phyloP scores from a whole-genome alignment of 2,888 invertebrate species.

The Malthinus seriepunctatus region DNA sequence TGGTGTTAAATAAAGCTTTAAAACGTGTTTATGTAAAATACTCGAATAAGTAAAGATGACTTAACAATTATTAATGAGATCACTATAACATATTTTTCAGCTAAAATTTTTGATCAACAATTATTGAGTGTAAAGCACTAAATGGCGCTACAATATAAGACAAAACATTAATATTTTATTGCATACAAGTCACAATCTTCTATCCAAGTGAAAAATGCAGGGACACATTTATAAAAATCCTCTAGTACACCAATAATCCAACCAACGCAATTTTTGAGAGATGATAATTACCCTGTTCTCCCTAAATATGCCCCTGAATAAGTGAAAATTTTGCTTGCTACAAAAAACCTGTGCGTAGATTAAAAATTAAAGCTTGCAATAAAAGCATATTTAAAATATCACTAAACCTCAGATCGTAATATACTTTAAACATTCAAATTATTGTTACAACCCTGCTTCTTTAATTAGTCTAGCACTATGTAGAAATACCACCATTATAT shows the following conservation, averaged over 20 bases:
- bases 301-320: background rate
- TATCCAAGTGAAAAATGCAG: background rate
- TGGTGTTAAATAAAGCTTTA: background rate
- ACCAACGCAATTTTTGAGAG: too few species aligned
- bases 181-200: slow-evolving; percentile 7
- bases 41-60: too few species aligned
- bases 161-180: slow-evolving; percentile 10
- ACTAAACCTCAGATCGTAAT: slow-evolving; percentile 17
- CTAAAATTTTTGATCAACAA: too few species aligned
- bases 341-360: slow-evolving; percentile 13
- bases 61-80: too few species aligned
- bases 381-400: slow-evolving; percentile 19
- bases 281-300: too few species aligned
- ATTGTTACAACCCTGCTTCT: slow-evolving; percentile 23
- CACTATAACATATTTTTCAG: too few species aligned
- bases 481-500: slow-evolving; percentile 78
- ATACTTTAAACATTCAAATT: slow-evolving; percentile 12
- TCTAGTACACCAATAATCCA: too few species aligned
- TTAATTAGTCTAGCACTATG: slow-evolving; percentile 28
- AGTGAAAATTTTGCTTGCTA: slow-evolving; percentile 10
- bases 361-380: slow-evolving; percentile 13
- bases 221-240: background rate
- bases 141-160: slow-evolving; percentile 5
- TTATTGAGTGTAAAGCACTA: slow-evolving; percentile 11
- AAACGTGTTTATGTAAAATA: too few species aligned